Evolutionary conservation across 2,888 invertebrate species (phyloP), one percentile per base, ranked within the genome.

Genomic region (Drosophila sordidapex): DNA sequence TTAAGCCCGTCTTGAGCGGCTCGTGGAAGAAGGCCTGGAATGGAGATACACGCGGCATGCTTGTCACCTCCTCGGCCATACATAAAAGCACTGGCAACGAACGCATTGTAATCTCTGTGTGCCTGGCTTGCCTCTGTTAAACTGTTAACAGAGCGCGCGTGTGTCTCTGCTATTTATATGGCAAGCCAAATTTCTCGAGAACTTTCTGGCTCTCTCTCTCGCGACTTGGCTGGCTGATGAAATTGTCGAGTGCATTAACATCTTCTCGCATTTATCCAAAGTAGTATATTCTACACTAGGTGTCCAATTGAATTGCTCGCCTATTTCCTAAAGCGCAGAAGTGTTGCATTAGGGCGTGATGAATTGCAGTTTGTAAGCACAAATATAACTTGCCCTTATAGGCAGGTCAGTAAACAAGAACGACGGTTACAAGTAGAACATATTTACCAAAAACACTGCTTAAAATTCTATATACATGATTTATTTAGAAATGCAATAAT

Each of bases 61-160:
- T 63, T 18, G 74, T 31, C 70, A 87, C 53, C 60, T 91, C 92
- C 72, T 90, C 85, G 13, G 90, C 91, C 78, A 92, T 81, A 51
- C 83, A 90, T 65, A 89, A 66, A 27, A 92, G 80, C 70, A 92
- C 80, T 25, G 92, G 91, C 71, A 92, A 60, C 18, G 84, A 80
- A 61, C 92, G 82, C 92, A 92, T 92, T 60, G 69, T 2, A 75
- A 70, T 62, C 49, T 82, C 63, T 18, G 46, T 25, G 56, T 51
- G 40, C 49, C 71, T 67, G 40, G 25, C 33, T 57, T 43, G 46
- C 8, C 3, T 66, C 33, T 62, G 49, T 60, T 52, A 3, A 60
- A 83, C 62, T 88, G 81, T 46, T 56, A 53, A 49, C 35, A 49
- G 43, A 46, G 53, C 40, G 4, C 40, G 5, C 25, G n/a, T 6